Conservation (phyloP, 64 coral and sea anemone species). For the Actinia tenebrosa region DNA sequence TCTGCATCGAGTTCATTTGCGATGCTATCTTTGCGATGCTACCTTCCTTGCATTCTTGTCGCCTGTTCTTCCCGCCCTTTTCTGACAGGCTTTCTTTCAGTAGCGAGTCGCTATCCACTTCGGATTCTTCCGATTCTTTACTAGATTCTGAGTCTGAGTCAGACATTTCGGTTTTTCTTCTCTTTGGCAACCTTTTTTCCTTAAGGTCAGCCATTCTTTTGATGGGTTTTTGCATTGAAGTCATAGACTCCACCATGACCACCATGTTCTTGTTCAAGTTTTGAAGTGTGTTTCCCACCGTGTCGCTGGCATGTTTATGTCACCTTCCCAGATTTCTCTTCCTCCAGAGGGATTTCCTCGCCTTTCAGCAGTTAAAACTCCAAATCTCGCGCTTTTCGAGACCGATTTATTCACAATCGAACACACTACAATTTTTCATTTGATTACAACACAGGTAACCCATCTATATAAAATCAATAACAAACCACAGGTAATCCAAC, state of each 20-base stretch:
- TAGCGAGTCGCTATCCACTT: constrained; percentile 26
- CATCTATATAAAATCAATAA: too few species aligned
- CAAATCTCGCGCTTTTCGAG: too few species aligned
- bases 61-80: neutral
- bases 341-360: too few species aligned
- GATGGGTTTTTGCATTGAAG: constrained; percentile 4
- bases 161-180: constrained; percentile 6
- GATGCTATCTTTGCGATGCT: too few species aligned
- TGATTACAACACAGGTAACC: too few species aligned
- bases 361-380: too few species aligned
- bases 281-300: constrained; percentile 19
- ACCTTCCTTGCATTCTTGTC: neutral
- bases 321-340: too few species aligned
- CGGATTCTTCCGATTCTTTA: constrained; percentile 24
- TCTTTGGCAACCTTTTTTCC: neutral
- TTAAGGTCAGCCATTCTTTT: neutral
- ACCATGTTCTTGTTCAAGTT: constrained; percentile 21
- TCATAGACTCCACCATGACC: constrained; percentile 1
- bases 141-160: constrained; percentile 37
- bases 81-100: constrained; percentile 16
- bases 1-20: too few species aligned
- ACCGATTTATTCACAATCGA: too few species aligned
- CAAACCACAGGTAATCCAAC: too few species aligned
- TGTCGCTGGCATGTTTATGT: neutral
- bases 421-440: too few species aligned